Percentiles rank a stretch among this genome's conserved stretches.
phyloP scores from a whole-genome alignment of 2,797 vertebrate genomes.

The Crypturellus tataupa region DNA sequence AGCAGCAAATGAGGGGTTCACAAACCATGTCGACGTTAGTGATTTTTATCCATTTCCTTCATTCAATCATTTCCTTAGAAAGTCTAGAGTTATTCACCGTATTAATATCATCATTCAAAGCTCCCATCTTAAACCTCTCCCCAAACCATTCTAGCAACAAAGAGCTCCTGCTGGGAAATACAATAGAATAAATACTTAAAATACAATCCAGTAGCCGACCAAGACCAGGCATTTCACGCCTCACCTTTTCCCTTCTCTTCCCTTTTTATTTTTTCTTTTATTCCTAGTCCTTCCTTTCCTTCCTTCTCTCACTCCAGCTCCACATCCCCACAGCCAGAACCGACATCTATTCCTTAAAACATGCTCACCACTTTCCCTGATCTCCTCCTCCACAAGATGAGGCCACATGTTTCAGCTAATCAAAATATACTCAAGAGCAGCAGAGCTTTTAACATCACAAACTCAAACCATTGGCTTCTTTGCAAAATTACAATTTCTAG shows the following conservation, averaged over 20 bases:
- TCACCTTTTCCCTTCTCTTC: not conserved
- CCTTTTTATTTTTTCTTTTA: not conserved
- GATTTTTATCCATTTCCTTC: not conserved
- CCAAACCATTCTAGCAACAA: not conserved
- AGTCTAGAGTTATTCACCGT: not conserved
- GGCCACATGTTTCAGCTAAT: not conserved
- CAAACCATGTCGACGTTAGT: not conserved
- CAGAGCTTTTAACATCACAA: not conserved
- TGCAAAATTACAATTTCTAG: not conserved
- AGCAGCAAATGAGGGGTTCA: not conserved
- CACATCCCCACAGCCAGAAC: not conserved
- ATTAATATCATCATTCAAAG: not conserved
- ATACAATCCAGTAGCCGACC: not conserved
- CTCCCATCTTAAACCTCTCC: not conserved
- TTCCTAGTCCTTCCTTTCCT: not conserved
- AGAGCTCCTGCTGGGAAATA: slow-evolving; percentile 2
- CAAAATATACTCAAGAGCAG: not conserved
- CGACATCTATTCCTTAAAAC: not conserved
- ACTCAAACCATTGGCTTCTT: not conserved
- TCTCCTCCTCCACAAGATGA: not conserved
- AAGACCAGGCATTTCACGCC: not conserved
- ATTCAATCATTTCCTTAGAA: not conserved
- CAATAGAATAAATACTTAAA: not conserved
- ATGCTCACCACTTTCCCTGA: not conserved
- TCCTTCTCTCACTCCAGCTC: not conserved